Conservation (phyloP, 2,888 invertebrate genomes). For the Pachymerium ferrugineum region DNA sequence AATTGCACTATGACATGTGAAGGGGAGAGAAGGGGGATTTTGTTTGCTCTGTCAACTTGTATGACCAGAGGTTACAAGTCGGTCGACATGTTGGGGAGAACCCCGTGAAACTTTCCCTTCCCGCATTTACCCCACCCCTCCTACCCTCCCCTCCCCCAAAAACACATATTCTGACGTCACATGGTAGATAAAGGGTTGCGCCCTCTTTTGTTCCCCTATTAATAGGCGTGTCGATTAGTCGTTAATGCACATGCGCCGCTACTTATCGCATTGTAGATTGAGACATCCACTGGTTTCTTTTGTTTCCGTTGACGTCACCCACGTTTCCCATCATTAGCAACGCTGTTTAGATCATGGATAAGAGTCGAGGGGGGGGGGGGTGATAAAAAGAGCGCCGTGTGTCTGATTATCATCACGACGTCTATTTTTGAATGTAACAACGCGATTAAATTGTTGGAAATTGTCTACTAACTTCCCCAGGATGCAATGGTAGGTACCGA, state of each 20-base stretch:
- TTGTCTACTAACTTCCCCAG: background rate
- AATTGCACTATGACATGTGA: slow-evolving; percentile 9
- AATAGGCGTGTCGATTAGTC: slow-evolving; percentile 27
- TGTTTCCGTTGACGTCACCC: slow-evolving; percentile 23
- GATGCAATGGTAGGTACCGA: background rate
- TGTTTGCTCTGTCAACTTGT: slow-evolving; percentile 27
- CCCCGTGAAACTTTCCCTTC: background rate
- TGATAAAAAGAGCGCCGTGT: background rate
- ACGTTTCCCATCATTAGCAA: slow-evolving; percentile 17
- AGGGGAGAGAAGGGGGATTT: slow-evolving; percentile 5
- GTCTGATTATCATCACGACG: background rate
- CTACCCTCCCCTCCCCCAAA: background rate
- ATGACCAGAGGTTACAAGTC: slow-evolving; percentile 27
- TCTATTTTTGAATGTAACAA: background rate
- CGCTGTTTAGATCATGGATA: slow-evolving; percentile 11
- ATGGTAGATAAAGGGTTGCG: background rate
- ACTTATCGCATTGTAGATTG: slow-evolving; percentile 23
- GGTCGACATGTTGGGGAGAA: slow-evolving; percentile 15
- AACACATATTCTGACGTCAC: slow-evolving; percentile 1
- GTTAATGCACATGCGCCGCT: slow-evolving; percentile 11
- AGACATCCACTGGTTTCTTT: slow-evolving; percentile 19
- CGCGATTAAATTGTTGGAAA: background rate
- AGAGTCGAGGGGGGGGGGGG: background rate
- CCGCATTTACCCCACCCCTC: background rate
- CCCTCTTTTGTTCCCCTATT: slow-evolving; percentile 22